Percentiles rank a stretch among this genome's conserved stretches.
These are phyloP conservation scores for Periophthalmus modestus DNA, from an alignment of 2,113 vertebrate genomes.

Conservation along the genomic window DNA sequence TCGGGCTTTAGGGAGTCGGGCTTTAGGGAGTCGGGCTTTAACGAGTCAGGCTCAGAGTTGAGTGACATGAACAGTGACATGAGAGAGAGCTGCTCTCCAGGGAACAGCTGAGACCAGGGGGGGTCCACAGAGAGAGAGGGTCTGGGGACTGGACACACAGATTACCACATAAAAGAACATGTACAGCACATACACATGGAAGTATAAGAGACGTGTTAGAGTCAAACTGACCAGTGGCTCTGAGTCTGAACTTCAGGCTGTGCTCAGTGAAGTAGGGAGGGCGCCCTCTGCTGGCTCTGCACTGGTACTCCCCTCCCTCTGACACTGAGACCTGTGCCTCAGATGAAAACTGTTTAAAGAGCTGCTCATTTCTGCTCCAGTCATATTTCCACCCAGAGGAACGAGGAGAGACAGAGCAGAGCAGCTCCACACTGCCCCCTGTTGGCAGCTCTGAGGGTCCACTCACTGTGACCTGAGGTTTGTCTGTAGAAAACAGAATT, in stretches of 20 bases:
- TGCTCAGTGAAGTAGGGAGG: not conserved
- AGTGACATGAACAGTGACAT: not conserved
- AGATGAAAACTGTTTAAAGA: not conserved
- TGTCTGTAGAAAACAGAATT: not conserved
- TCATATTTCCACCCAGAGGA: not conserved
- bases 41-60: not conserved
- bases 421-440: not conserved
- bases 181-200: not conserved
- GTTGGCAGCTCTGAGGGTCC: not conserved
- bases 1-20: no score
- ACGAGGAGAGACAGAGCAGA: not conserved
- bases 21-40: not conserved
- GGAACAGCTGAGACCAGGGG: conserved; percentile 9
- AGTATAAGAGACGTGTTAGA: not conserved
- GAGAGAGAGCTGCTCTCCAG: not conserved
- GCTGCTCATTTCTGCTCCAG: not conserved
- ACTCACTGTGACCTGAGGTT: not conserved
- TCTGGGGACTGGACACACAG: not conserved
- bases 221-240: not conserved
- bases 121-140: no score
- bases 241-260: not conserved
- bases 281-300: not conserved
- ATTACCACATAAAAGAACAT: not conserved
- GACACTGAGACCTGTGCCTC: not conserved
- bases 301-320: not conserved